Percentiles rank a stretch among this genome's conserved stretches.
phyloP scores from a whole-genome alignment of 2,888 invertebrate species.

The Synergus laeviventris region DNA sequence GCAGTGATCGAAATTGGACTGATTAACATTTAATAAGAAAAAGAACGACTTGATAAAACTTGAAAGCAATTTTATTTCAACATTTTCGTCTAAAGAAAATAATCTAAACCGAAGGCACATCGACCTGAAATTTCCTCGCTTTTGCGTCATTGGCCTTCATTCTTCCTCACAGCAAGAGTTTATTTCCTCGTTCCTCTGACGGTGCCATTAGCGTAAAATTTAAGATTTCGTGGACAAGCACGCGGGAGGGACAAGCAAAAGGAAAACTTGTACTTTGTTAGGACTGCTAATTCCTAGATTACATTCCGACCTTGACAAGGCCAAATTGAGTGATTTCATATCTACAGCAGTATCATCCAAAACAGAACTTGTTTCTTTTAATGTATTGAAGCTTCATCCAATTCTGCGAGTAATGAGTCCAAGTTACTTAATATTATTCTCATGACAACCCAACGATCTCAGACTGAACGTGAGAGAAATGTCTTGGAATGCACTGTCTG shows the following conservation, averaged over 20 bases:
- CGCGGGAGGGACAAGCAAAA: conserved; percentile 1
- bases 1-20: too few relatives aligned
- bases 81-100: not conserved
- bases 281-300: not conserved
- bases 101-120: conserved; percentile 3
- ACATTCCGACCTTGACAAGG: conserved; percentile 11
- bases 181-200: not conserved
- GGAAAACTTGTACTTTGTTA: not conserved
- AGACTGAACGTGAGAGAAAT: conserved; percentile 22
- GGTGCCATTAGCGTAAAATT: not conserved
- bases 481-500: conserved; percentile 30
- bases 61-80: not conserved
- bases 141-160: conserved; percentile 25
- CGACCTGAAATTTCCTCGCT: conserved; percentile 13
- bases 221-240: not conserved
- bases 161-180: not conserved
- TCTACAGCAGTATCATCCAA: not conserved
- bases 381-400: too few relatives aligned
- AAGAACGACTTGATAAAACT: not conserved
- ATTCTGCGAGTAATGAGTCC: too few relatives aligned
- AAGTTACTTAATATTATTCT: not conserved
- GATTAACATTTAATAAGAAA: too few relatives aligned
- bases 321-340: conserved; percentile 1
- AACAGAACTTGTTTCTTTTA: not conserved
- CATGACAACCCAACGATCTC: conserved; percentile 4